Base-by-base conservation (phyloP, 2,113 vertebrate genomes). In the Perca flavescens region DNA sequence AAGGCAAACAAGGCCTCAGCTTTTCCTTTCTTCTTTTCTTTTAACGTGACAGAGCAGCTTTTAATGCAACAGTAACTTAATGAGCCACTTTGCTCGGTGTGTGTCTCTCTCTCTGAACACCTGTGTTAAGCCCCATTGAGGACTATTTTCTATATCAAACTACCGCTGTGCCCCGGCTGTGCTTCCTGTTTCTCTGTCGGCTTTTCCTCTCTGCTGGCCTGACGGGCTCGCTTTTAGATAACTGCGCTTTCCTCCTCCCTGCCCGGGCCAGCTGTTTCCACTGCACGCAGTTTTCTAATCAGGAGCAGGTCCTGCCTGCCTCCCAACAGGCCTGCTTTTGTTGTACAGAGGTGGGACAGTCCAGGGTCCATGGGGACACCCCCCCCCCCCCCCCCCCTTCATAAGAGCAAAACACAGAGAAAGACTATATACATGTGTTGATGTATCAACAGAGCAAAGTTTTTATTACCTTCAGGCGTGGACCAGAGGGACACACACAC, bases 201-300 rank as follows among this genome's bases (percentile, higher is more conserved):
- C 83, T 85, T 79, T 91, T 87, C 84, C 91, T 74, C 84, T 88
- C 63, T 53, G 40, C 60, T 71, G 77, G 72, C 76, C 86, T 8
- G 25, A 87, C 2, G 11, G 63, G 81, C 76, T 89, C 40, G 22
- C 77, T 67, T 90, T 90, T 75, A 87, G 88, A 92, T 86, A 92
- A 91, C 85, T 91, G 60, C 5, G 13, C 60, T 85, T 86, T 75
- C 79, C 86, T 87, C 86, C 70, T 83, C 82, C 62, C 81, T 63
- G 79, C 69, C 56, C 62, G 36, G 77, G 74, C 89, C 90, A 93
- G 91, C 88, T 93, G 91, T 91, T 94, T 93, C 93, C 91, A 93
- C 91, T 71, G 76, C 80, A 75, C 52, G 65, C 46, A 85, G 83
- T 80, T 91, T 90, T 91, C 84, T 88, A 90, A 92, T 92, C 90